Evolutionary conservation across 1,140 invertebrate species (phyloP), one percentile per base, ranked within the genome.

Genomic region (Ips nitidus): DNA sequence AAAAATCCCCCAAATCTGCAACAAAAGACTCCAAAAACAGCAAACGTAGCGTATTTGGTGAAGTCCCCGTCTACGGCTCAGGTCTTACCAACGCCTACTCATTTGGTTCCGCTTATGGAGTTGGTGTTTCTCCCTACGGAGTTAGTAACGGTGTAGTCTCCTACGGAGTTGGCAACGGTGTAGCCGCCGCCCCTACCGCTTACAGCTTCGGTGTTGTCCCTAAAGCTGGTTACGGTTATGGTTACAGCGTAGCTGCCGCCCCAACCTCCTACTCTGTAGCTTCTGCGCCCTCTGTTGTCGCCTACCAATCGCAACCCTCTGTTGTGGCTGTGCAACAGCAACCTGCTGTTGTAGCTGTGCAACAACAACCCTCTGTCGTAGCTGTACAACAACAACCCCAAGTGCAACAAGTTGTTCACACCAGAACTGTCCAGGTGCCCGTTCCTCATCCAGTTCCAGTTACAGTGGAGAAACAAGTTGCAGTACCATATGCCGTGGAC

Each of bases 401-500:
- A n/a, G 38, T 42, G 4, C 55, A 66, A 43, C 53, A 56, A 2
- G 42, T 66, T n/a, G 53, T 58, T 2, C 53, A 57, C 3, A 58
- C 60, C 8, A 52, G 43, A 36, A 58, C 61, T 39, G 69, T 71
- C 7, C 69, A 66, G 41, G 60, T 64, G 40, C 68, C 68, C 2
- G 52, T 56, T 4, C 8, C 52, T 4, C 52, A 56, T 37, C 62
- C 62, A 36, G 41, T 37, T 4, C 53, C 69, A 8, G 61, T 65
- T 41, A 8, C 62, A 41, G 69, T 70, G 6, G 61, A 65, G 22
- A 64, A 65, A 37, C 60, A 66, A 52, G 69, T 71, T 8, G 52
- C 69, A 3, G 63, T 73, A 4, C 66, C 71, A 7, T 55, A 57
- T 37, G 65, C 61, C 41, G 67, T 73, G 41, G 68, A 73, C 40